phyloP scores from a whole-genome alignment of 2,888 invertebrate species.

The Hirtodrosophila cameraria region DNA sequence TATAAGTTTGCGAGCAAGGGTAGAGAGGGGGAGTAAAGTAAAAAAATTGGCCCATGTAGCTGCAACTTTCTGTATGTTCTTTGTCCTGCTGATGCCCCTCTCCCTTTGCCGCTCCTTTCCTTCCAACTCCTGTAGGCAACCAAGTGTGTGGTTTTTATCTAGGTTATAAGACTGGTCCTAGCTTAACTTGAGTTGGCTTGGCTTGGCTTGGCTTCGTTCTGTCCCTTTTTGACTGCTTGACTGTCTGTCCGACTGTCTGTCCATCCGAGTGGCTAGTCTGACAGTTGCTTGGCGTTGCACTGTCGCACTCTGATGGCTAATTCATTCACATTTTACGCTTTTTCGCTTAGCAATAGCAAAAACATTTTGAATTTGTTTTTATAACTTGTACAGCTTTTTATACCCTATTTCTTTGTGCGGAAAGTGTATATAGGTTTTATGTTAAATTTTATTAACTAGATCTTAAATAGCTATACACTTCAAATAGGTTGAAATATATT shows the following conservation, averaged over 20 bases:
- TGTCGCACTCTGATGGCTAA: constrained; percentile 59
- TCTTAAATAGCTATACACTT: too few relatives aligned
- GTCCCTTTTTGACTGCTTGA: constrained; percentile 8
- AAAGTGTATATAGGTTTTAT: too few relatives aligned
- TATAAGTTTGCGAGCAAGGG: constrained; percentile 62
- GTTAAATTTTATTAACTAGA: too few relatives aligned
- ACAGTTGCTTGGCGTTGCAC: constrained; percentile 52
- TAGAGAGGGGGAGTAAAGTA: constrained; percentile 2
- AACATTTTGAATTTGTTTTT: constrained; percentile 18
- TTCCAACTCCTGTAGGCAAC: constrained; percentile 50
- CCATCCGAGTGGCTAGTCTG: constrained; percentile 41
- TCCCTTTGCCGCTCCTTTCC: constrained; percentile 2
- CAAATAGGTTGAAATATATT: too few relatives aligned
- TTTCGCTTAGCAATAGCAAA: constrained; percentile 38
- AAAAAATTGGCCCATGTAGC: constrained; percentile 48
- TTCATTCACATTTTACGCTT: constrained; percentile 64
- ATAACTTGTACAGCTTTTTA: constrained; percentile 6
- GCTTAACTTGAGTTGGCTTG: constrained; percentile 15
- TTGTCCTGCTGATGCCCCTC: constrained; percentile 53
- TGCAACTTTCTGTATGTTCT: constrained; percentile 57
- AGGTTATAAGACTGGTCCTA: constrained; percentile 53
- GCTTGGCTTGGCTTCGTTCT: background rate
- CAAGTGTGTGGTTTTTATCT: constrained; percentile 75
- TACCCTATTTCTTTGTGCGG: constrained; percentile 13
- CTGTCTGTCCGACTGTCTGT: constrained; percentile 10